Evolutionary conservation across 2,113 vertebrate species (phyloP).

Genomic region (Datnioides undecimradiatus): DNA sequence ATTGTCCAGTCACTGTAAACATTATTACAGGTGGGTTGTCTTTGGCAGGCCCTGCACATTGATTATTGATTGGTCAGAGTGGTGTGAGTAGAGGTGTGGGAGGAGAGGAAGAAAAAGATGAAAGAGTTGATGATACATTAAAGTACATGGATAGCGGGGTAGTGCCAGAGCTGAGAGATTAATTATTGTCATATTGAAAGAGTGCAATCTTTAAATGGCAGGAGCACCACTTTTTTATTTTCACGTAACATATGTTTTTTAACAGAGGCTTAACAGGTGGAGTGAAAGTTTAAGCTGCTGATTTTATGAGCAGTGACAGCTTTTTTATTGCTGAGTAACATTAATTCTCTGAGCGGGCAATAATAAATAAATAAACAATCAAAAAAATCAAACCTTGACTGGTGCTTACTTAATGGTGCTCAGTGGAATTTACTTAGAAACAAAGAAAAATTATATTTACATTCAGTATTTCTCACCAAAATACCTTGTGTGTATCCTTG

Average conservation of each 20-base stretch:
- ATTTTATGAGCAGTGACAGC: background rate
- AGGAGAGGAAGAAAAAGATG: background rate
- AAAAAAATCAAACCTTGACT: background rate
- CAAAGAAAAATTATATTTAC: background rate
- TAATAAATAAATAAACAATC: background rate
- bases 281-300: background rate
- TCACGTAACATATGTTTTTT: background rate
- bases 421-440: background rate
- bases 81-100: constrained; percentile 4
- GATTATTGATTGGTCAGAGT: constrained; percentile 64
- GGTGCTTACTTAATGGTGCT: background rate
- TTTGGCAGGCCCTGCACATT: constrained; percentile 60
- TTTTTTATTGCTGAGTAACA: background rate
- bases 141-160: background rate
- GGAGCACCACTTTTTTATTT: background rate
- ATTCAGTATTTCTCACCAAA: background rate
- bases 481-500: background rate
- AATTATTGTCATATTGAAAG: background rate
- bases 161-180: background rate
- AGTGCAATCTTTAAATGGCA: background rate
- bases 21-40: constrained; percentile 64
- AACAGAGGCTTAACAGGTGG: background rate
- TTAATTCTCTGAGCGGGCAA: background rate
- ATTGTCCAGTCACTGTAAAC: constrained; percentile 61
- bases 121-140: constrained; percentile 13